A percentile compares a stretch with the other conserved stretches of the same genome.
Conservation (phyloP, 2,888 invertebrate species). For the Thecocarcelia acutangulata region DNA sequence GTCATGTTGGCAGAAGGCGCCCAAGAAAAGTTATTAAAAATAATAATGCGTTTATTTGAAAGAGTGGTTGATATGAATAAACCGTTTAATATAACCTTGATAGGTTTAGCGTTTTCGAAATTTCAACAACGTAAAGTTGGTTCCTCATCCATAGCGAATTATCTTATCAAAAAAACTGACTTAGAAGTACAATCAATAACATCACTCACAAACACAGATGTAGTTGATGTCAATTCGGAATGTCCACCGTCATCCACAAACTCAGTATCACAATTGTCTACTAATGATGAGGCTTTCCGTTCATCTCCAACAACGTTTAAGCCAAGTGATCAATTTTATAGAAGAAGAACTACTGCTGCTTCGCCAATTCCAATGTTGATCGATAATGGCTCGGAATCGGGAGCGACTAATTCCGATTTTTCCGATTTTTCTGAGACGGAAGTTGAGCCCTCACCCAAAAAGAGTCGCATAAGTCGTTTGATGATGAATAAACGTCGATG, state of each 20-base stretch:
- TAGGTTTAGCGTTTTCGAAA: conserved; percentile 91
- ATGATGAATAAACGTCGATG: conserved; percentile 82
- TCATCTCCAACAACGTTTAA: conserved; percentile 79
- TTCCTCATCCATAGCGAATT: conserved; percentile 88
- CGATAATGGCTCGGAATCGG: conserved; percentile 79
- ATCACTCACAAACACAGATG: conserved; percentile 82
- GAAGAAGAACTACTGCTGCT: conserved; percentile 78
- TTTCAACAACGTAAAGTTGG: conserved; percentile 87
- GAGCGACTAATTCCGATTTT: conserved; percentile 80
- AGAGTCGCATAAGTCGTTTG: conserved; percentile 82
- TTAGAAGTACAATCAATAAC: conserved; percentile 90
- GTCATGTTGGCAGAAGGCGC: conserved; percentile 82
- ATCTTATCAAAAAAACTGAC: conserved; percentile 86
- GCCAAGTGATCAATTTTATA: conserved; percentile 79
- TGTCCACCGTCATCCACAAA: conserved; percentile 68
- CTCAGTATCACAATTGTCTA: conserved; percentile 14
- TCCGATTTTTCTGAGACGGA: conserved; percentile 86
- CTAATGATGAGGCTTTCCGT: conserved; percentile 76
- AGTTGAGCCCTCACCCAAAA: conserved; percentile 89
- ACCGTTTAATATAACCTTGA: conserved; percentile 89
- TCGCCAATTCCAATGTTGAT: conserved; percentile 80
- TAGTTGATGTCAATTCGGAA: conserved; percentile 72
- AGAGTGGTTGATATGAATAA: conserved; percentile 87
- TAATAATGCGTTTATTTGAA: conserved; percentile 89
- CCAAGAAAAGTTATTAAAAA: conserved; percentile 85